Evolutionary conservation across 2,888 invertebrate species (phyloP).

Genomic region (Vesta saturnalis): DNA sequence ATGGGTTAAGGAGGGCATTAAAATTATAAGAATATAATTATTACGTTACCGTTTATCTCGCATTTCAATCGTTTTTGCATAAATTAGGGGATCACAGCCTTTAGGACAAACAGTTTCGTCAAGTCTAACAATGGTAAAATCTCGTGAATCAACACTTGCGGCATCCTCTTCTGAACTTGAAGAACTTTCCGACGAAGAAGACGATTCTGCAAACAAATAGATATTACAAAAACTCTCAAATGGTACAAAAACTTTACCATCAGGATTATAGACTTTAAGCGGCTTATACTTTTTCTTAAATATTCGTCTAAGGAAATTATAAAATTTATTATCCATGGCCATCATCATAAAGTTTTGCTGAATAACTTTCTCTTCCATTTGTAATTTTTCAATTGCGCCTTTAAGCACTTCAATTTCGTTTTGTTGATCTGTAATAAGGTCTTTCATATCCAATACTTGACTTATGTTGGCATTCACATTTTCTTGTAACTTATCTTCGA

Average conservation of each 20-base stretch:
- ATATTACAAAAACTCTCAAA: background rate
- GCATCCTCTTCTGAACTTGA: constrained; percentile 69
- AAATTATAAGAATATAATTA: constrained; percentile 60
- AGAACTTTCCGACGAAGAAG: constrained; percentile 62
- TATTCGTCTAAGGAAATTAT: constrained; percentile 80
- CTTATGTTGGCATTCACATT: constrained; percentile 51
- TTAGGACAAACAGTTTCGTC: constrained; percentile 78
- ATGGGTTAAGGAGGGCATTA: background rate
- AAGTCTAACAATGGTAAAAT: constrained; percentile 72
- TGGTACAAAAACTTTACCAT: constrained; percentile 56
- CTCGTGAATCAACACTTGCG: constrained; percentile 70
- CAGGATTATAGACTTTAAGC: constrained; percentile 68
- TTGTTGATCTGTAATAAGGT: constrained; percentile 64
- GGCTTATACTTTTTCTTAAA: constrained; percentile 85
- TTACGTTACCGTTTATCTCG: constrained; percentile 68
- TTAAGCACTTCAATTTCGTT: constrained; percentile 65
- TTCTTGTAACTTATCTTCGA: constrained; percentile 71
- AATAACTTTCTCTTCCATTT: constrained; percentile 63
- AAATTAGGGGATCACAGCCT: constrained; percentile 75
- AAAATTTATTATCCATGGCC: constrained; percentile 78
- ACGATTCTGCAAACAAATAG: constrained; percentile 55
- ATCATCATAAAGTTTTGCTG: constrained; percentile 67
- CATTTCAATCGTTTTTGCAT: constrained; percentile 72
- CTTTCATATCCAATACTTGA: constrained; percentile 65
- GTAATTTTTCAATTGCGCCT: constrained; percentile 60